Evolutionary conservation across 1,140 invertebrate species (phyloP).

Genomic region (Aleiodes sp.): DNA sequence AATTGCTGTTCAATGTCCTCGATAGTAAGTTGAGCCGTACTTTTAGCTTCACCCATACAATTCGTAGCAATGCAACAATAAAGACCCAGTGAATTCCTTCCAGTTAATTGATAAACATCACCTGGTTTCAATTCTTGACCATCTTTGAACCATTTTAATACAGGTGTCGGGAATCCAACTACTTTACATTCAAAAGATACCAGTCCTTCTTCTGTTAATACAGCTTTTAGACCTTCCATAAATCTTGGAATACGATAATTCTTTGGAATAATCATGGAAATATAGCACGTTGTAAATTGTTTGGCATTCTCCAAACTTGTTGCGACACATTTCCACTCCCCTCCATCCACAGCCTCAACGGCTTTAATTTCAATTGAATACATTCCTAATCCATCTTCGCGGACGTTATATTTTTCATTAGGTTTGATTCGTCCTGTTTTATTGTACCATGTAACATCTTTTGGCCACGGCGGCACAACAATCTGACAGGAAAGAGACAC

Average conservation of each 20-base stretch:
- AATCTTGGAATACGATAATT: constrained; percentile 89
- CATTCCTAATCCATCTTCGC: constrained; percentile 82
- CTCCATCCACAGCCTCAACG: constrained; percentile 81
- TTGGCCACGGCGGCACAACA: constrained; percentile 83
- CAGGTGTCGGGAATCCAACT: constrained; percentile 87
- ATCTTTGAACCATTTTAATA: constrained; percentile 90
- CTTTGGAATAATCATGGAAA: constrained; percentile 84
- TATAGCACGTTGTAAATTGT: constrained; percentile 75
- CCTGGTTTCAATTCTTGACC: constrained; percentile 90
- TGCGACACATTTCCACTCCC: constrained; percentile 89
- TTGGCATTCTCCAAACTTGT: constrained; percentile 76
- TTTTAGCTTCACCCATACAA: constrained; percentile 90
- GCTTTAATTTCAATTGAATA: constrained; percentile 79
- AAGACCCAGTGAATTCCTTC: constrained; percentile 85
- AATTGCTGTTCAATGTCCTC: constrained; percentile 91
- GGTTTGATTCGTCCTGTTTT: constrained; percentile 78
- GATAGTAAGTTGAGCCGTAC: constrained; percentile 85
- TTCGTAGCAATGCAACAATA: constrained; percentile 92
- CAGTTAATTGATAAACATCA: constrained; percentile 90
- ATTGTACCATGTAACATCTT: constrained; percentile 84
- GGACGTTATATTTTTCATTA: constrained; percentile 73
- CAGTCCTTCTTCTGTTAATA: constrained; percentile 88
- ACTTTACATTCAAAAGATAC: constrained; percentile 95
- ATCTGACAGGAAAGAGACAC: constrained; percentile 79
- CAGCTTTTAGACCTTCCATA: constrained; percentile 86